Conservation (phyloP, 1,140 invertebrate species). For the Aplysia californica region DNA sequence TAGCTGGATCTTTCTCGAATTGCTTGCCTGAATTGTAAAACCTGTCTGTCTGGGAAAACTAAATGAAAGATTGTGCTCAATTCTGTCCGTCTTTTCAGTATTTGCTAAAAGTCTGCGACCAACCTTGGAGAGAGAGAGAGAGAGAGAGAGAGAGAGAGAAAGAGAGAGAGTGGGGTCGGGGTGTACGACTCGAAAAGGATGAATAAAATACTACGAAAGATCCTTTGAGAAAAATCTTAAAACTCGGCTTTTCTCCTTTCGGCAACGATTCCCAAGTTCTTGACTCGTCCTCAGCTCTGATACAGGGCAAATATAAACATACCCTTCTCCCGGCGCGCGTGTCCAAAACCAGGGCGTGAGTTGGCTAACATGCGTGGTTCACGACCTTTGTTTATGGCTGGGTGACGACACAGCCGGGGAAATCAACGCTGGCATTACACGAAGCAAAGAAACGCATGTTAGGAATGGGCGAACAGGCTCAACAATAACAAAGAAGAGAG, state of each 20-base stretch:
- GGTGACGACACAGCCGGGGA: too few relatives aligned
- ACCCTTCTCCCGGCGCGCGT: neutral
- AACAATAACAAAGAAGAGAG: too few relatives aligned
- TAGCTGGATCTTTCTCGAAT: neutral
- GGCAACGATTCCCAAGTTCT: neutral
- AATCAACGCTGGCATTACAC: too few relatives aligned
- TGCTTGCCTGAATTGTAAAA: neutral
- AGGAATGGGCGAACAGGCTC: too few relatives aligned
- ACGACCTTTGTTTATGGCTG: too few relatives aligned
- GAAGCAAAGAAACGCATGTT: too few relatives aligned
- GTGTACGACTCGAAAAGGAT: neutral
- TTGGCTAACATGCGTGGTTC: slow-evolving; percentile 85
- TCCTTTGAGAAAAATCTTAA: neutral
- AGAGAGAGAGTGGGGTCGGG: neutral
- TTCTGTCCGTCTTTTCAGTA: too few relatives aligned
- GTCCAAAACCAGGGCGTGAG: slow-evolving; percentile 71
- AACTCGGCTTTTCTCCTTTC: neutral
- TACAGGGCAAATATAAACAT: neutral
- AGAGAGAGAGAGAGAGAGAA: slow-evolving; percentile 7
- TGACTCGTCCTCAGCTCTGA: neutral
- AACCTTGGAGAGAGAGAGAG: neutral
- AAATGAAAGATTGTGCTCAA: too few relatives aligned
- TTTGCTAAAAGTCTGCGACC: neutral
- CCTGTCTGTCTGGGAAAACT: neutral
- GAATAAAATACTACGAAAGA: neutral